Evolutionary conservation across 2,113 vertebrate genomes (phyloP), one percentile per base, ranked within the genome.

Genomic region (Centropristis striata): DNA sequence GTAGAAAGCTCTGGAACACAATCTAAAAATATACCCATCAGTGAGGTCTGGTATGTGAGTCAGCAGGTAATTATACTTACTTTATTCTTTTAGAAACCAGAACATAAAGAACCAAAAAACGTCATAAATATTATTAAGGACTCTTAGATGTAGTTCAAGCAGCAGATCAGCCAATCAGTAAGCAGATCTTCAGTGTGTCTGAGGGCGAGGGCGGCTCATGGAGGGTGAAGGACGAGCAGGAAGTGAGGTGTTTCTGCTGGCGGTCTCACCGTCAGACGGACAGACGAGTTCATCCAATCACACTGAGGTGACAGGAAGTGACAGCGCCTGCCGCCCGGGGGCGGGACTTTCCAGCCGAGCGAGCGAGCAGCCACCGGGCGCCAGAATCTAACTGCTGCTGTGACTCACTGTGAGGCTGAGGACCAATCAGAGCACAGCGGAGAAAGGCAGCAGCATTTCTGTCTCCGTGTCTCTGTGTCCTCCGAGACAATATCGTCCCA

Each of bases 251-350:
- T 78, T 72, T 70, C 23, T 15, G 92, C 95, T 93, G 0, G 92
- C 92, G 94, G 95, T 95, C 88, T 82, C 94, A 97, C 96, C 96
- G 96, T 95, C 94, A 95, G 96, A 95, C 96, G 95, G 95, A 96
- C 97, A 98, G 97, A 96, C 97, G 97, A 95, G 95, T 93, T 95
- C 94, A 95, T 97, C 94, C 51, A 54, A 54, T 27, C 23, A 27
- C 96, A 95, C 94, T 98, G 96, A 98, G 96, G 96, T 97, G 97
- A 98, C 95, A 95, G 96, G 96, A 98, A 95, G 96, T 97, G 97
- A 97, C 97, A 97, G 95, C 96, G 87, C 92, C 93, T 94, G 94
- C 94, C 96, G 96, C 97, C 96, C 92, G 93, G 95, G 96, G 96
- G 94, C 95, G 93, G 1, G 97, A 97, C 96, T 96, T 96, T 97